Base-by-base conservation (phyloP, 1,140 invertebrate genomes). In the Bombus impatiens region DNA sequence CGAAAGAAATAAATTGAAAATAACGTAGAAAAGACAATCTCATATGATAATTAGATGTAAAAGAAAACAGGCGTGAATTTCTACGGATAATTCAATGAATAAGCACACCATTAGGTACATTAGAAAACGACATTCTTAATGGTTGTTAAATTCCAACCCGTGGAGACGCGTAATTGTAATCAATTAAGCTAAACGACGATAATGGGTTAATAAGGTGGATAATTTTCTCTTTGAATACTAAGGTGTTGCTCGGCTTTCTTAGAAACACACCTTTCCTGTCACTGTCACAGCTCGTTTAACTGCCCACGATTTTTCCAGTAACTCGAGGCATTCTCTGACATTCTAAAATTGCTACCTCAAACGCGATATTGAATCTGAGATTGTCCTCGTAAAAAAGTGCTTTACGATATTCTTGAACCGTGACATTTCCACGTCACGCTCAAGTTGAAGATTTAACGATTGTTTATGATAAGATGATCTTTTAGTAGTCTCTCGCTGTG, bases 201-300 rank as follows among this genome's bases (percentile, higher is more conserved):
- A 53, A 82, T 76, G 81, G 25, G 71, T 67, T 82, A 82, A 83
- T 67, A 83, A 83, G 10, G 81, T n/a, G 25, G 18, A 40, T 47
- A 47, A 40, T 67, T 59, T 44, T 47, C 37, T 57, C 77, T 83
- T 44, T 35, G 8, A 37, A n/a, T 32, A 4, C 25, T 37, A 40
- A 40, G 32, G 15, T 9, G 71, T 22, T 42, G 37, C 15, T 40
- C 28, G 28, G 12, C 13, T 62, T 47, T 65, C 80, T 25, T 47
- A 9, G 80, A 53, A 35, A 75, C n/a, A 44, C 18, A 35, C n/a
- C 71, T 82, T 67, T 47, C 37, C 37, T n/a, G 3, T 22, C n/a
- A 13, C 9, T n/a, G 59, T 62, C 59, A 62, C 59, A 65, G n/a
- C 5, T 32, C 22, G 35, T n/a, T 57, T 25, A 32, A 59, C n/a